A percentile compares a stretch with the other conserved stretches of the same genome.
Conservation (phyloP, 2,888 invertebrate genomes). For the Scotopteryx bipunctaria region DNA sequence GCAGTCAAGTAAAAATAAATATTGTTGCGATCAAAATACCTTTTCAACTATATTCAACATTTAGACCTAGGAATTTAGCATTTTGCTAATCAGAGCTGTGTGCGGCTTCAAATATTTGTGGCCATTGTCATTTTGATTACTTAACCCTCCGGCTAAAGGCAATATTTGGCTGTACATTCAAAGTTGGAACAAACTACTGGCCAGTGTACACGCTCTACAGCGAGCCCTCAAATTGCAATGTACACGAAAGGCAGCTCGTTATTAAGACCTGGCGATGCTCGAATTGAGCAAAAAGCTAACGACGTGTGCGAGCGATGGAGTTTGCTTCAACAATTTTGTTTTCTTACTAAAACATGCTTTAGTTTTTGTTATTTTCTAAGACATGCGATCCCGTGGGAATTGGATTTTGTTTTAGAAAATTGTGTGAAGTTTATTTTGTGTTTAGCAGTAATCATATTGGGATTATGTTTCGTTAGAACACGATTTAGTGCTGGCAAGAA, state of each 20-base stretch:
- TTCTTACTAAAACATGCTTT: slow-evolving; percentile 11
- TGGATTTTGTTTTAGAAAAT: background rate
- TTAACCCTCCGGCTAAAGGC: no score
- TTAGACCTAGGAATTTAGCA: no score
- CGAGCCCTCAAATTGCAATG: slow-evolving; percentile 29
- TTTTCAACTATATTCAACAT: no score
- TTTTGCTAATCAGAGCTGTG: no score
- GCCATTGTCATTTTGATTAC: no score
- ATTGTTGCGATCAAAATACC: no score
- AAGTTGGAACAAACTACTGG: no score
- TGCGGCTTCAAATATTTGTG: no score
- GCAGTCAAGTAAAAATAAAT: no score
- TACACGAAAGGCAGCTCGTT: slow-evolving; percentile 33
- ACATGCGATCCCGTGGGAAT: slow-evolving; percentile 14
- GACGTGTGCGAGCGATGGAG: slow-evolving; percentile 12
- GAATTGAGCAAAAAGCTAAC: slow-evolving; percentile 24
- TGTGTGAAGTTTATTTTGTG: background rate
- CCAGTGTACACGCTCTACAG: background rate
- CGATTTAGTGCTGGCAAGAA: no score
- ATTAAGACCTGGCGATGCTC: slow-evolving; percentile 36
- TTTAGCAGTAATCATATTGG: background rate
- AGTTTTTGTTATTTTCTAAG: slow-evolving; percentile 8
- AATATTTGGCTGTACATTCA: no score
- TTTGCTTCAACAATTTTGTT: slow-evolving; percentile 20
- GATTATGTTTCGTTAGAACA: no score